phyloP scores from a whole-genome alignment of 2,113 vertebrate species.

The Hemiscyllium ocellatum region DNA sequence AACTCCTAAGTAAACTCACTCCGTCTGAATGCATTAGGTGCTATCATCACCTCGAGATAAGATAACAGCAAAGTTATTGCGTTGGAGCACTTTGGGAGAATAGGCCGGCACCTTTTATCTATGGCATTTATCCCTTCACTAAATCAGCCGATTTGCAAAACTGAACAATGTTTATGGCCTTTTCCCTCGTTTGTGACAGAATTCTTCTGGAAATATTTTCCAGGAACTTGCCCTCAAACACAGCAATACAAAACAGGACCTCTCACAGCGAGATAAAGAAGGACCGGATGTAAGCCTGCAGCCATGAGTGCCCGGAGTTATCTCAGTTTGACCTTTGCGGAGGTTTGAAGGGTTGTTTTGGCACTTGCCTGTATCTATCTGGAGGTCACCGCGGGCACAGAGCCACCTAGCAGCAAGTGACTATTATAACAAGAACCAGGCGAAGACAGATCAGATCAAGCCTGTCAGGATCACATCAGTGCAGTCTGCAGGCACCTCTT shows the following conservation, averaged over 20 bases:
- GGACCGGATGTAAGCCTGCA: slow-evolving; percentile 45
- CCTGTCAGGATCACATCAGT: slow-evolving; percentile 60
- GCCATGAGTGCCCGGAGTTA: slow-evolving; percentile 53
- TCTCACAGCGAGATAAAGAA: slow-evolving; percentile 50
- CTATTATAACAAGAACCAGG: slow-evolving; percentile 56
- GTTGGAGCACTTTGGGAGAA: neutral
- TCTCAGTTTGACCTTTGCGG: slow-evolving; percentile 62
- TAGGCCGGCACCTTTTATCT: neutral
- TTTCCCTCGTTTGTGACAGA: neutral
- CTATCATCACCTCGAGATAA: slow-evolving; percentile 33
- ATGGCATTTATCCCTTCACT: neutral
- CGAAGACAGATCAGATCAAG: slow-evolving; percentile 58
- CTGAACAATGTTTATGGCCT: neutral
- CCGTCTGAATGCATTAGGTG: slow-evolving; percentile 34
- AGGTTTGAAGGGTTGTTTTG: slow-evolving; percentile 60
- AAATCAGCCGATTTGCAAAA: neutral
- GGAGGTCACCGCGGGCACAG: slow-evolving; percentile 53
- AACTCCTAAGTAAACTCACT: neutral
- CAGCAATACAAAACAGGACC: neutral
- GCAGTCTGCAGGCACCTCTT: slow-evolving; percentile 53
- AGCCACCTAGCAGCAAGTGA: slow-evolving; percentile 52
- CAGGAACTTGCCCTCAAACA: neutral
- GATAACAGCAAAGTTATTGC: slow-evolving; percentile 22
- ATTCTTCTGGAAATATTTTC: neutral
- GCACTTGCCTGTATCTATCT: slow-evolving; percentile 61